phyloP scores from a whole-genome alignment of 2,113 vertebrate species.

The Acinonyx jubatus region DNA sequence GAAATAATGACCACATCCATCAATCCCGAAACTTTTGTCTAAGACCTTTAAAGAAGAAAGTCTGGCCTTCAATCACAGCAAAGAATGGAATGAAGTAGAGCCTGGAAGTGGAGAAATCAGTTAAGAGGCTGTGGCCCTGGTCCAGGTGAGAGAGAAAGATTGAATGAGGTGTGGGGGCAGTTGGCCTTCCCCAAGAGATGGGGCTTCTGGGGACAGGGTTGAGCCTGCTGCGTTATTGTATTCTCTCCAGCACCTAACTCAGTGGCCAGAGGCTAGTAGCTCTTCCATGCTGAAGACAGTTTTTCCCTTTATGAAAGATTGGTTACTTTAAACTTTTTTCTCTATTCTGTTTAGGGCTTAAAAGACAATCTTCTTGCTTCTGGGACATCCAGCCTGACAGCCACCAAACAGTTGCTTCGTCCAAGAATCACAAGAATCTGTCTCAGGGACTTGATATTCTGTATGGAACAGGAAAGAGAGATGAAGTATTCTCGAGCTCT shows the following conservation, averaged over 20 bases:
- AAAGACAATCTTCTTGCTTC: constrained; percentile 74
- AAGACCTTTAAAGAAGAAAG: constrained; percentile 16
- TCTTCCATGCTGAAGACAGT: not conserved
- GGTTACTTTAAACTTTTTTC: constrained; percentile 35
- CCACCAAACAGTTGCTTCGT: constrained; percentile 83
- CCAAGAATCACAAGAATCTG: constrained; percentile 90
- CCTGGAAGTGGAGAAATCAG: not conserved
- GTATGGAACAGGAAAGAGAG: constrained; percentile 94
- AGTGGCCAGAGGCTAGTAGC: not conserved
- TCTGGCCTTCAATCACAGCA: not conserved
- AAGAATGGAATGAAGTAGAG: not conserved
- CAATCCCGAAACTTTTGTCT: not conserved
- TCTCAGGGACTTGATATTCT: constrained; percentile 95
- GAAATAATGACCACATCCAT: not conserved
- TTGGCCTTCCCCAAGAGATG: not conserved
- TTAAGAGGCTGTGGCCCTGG: not conserved
- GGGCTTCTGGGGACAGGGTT: not conserved
- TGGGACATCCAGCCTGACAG: constrained; percentile 79
- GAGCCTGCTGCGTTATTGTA: too few species aligned
- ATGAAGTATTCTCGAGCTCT: constrained; percentile 90
- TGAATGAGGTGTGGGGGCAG: not conserved
- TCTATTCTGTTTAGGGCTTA: constrained; percentile 78
- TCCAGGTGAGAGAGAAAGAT: not conserved
- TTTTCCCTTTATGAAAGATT: not conserved
- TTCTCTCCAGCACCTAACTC: not conserved